Evolutionary conservation across 2,113 vertebrate genomes (phyloP), one percentile per base, ranked within the genome.

Genomic region (Pterocles burchelli): DNA sequence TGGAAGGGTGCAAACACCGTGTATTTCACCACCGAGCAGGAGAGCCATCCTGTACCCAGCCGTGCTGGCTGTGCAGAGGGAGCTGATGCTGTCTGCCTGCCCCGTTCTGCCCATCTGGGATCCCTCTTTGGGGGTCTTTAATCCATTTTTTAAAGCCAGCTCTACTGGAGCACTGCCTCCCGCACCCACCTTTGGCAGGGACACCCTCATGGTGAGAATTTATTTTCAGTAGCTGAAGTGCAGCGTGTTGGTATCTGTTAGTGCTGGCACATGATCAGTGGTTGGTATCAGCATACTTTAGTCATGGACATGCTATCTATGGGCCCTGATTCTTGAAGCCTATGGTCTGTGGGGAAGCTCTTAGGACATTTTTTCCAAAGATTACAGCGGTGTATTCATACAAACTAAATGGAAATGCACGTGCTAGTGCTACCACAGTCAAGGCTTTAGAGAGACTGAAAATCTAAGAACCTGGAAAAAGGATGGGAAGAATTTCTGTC

Each of bases 381-480:
- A 33, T 14, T 81, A 25, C 29, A 29, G 33, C 8, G 29, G 19
- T 36, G 6, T 45, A 38, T 46, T 52, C 25, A 54, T 15, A 36
- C 1, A 1, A 45, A 36, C 41, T n/a, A 63, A 88, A 76, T 10
- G 46, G 52, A 92, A 95, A 91, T 8, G 3, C 31, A 66, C 13
- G 34, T 5, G 7, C 57, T 58, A 45, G 0, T n/a, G 51, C 52
- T 67, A 58, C 43, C 34, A 74, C 16, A 76, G 52, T 8, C 24
- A 43, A 48, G 58, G 75, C 55, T 79, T 88, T 36, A 57, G 15
- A 51, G 46, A 88, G 41, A 77, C 21, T 57, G 59, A 90, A 85
- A 89, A 74, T 26, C 33, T 45, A 52, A 84, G 61, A 76, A 63
- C 31, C 38, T 80, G 85, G 49, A 54, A 76, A 78, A 93, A 84